Percentiles rank a stretch among this genome's conserved stretches.
Evolutionary conservation across 2,113 vertebrate genomes (phyloP).

Genomic region (Fregetta grallaria): DNA sequence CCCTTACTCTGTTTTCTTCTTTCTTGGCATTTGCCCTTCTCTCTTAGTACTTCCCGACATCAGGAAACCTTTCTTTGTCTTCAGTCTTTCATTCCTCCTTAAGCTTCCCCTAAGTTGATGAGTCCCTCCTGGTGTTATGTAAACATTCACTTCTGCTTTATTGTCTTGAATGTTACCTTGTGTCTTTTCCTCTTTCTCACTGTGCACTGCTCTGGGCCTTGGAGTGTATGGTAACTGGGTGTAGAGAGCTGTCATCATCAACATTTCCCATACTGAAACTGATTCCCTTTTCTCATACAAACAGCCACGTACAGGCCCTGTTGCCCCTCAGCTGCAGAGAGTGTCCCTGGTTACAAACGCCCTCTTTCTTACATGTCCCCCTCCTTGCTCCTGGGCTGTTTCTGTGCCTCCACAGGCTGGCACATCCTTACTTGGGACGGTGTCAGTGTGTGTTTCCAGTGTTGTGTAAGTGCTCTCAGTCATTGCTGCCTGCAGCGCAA

Average conservation of each 20-base stretch:
- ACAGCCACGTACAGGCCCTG: accelerated
- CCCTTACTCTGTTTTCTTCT: neutral
- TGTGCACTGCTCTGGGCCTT: neutral
- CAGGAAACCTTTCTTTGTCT: neutral
- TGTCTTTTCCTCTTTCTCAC: neutral
- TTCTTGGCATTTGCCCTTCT: neutral
- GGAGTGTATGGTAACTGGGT: neutral
- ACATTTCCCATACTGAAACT: neutral
- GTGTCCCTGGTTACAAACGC: neutral
- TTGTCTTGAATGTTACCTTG: neutral
- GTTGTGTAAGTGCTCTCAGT: neutral
- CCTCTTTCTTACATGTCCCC: neutral
- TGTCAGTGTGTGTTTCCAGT: neutral
- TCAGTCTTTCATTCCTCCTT: neutral
- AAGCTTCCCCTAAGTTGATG: neutral
- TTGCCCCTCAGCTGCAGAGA: neutral
- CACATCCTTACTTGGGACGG: neutral
- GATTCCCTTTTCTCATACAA: neutral
- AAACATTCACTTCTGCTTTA: neutral
- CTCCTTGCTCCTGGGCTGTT: neutral
- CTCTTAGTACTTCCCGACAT: neutral
- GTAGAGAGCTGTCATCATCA: neutral
- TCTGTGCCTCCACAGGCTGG: neutral
- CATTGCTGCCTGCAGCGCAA: neutral
- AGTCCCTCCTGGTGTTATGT: neutral